Percentiles rank a stretch among this genome's conserved stretches.
Evolutionary conservation across 2,888 invertebrate species (phyloP).

Genomic region (Agelastica alni): DNA sequence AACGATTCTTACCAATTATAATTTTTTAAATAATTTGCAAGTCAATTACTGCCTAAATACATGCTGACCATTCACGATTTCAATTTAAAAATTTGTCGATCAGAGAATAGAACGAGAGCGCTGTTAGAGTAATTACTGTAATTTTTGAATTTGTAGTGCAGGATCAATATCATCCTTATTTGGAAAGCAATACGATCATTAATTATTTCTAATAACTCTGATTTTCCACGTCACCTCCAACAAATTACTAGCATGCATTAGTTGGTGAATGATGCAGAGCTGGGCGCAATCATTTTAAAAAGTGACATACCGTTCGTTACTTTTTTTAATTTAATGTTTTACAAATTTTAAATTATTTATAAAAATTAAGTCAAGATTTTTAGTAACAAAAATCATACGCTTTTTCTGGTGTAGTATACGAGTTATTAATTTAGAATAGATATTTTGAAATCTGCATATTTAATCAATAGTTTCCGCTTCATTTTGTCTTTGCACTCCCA

Average conservation of each 20-base stretch:
- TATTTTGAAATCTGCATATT: too few relatives aligned
- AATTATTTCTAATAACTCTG: slow-evolving; percentile 25
- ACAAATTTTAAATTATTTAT: too few relatives aligned
- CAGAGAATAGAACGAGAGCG: slow-evolving; percentile 5
- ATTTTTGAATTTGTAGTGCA: slow-evolving; percentile 16
- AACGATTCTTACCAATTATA: too few relatives aligned
- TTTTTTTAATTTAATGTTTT: too few relatives aligned
- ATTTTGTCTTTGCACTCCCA: too few relatives aligned
- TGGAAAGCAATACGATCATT: slow-evolving; percentile 25
- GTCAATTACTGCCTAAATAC: slow-evolving; percentile 10
- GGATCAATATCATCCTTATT: slow-evolving; percentile 22
- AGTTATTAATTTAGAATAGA: too few relatives aligned
- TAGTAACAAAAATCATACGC: too few relatives aligned
- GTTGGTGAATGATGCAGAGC: slow-evolving; percentile 22
- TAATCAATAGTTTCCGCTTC: too few relatives aligned
- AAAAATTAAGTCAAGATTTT: too few relatives aligned
- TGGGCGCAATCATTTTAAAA: slow-evolving; percentile 1
- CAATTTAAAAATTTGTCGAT: slow-evolving; percentile 18
- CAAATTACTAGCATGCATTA: slow-evolving; percentile 29
- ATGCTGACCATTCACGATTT: slow-evolving; percentile 17
- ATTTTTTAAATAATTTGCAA: not conserved
- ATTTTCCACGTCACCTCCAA: slow-evolving; percentile 26
- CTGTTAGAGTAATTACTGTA: slow-evolving; percentile 18
- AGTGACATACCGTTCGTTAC: too few relatives aligned
- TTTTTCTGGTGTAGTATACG: too few relatives aligned